phyloP scores from a whole-genome alignment of 2,797 vertebrate genomes.

The Cyclopterus lumpus region DNA sequence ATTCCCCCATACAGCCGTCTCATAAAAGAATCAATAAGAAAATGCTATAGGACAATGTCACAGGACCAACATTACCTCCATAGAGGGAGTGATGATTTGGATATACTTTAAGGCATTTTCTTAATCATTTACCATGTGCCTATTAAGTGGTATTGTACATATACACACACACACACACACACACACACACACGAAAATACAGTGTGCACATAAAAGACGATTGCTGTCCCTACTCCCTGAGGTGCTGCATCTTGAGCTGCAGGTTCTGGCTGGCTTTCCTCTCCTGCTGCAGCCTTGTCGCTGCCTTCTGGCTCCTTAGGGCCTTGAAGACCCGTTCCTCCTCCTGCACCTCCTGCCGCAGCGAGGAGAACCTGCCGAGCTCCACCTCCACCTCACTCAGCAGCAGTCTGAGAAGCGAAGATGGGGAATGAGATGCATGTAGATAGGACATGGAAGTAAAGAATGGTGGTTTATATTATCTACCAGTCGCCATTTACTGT shows the following conservation, averaged over 20 bases:
- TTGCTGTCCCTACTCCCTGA: slow-evolving; percentile 76
- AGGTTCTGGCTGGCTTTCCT: slow-evolving; percentile 66
- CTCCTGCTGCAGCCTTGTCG: slow-evolving; percentile 77
- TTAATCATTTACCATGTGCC: background rate
- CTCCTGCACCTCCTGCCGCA: slow-evolving; percentile 68
- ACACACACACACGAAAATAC: background rate
- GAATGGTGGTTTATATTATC: slow-evolving; percentile 8
- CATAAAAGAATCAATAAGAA: slow-evolving; percentile 10
- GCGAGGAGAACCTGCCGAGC: slow-evolving; percentile 72
- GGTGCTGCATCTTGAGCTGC: slow-evolving; percentile 65
- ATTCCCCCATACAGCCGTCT: background rate
- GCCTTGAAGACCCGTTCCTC: slow-evolving; percentile 74
- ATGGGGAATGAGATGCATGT: slow-evolving; percentile 12
- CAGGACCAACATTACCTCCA: background rate
- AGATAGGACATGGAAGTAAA: slow-evolving; percentile 15
- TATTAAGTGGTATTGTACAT: background rate
- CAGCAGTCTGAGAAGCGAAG: slow-evolving; percentile 71
- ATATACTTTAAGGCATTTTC: background rate
- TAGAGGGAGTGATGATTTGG: background rate
- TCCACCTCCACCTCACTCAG: slow-evolving; percentile 84
- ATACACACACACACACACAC: background rate
- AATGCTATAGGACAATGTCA: background rate
- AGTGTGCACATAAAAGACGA: background rate
- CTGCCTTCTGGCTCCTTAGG: slow-evolving; percentile 64
- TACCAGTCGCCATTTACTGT: background rate